Evolutionary conservation across 2,797 vertebrate species (phyloP).

Genomic region (Balearica regulorum): DNA sequence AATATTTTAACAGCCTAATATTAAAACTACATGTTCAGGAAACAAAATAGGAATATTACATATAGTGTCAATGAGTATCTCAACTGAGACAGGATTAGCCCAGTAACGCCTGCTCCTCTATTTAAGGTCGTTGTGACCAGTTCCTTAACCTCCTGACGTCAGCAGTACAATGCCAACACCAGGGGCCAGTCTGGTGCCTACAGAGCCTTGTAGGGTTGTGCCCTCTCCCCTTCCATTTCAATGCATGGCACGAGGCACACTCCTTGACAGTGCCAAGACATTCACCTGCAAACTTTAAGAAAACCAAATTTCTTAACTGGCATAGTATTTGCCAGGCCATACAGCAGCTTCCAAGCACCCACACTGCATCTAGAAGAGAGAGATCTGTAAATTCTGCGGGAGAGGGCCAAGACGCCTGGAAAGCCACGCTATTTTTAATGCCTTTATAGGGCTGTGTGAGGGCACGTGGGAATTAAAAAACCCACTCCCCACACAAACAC

Average conservation of each 20-base stretch:
- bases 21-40: background rate
- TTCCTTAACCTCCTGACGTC: background rate
- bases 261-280: background rate
- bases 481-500: too few relatives aligned
- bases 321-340: too few relatives aligned
- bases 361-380: background rate
- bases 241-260: background rate
- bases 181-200: fast-evolving
- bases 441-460: background rate
- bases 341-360: background rate
- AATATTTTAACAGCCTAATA: background rate
- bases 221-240: background rate
- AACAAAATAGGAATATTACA: background rate
- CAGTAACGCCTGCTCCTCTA: background rate
- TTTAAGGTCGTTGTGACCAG: background rate
- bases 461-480: fast-evolving
- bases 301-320: background rate
- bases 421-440: background rate
- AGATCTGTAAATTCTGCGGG: background rate
- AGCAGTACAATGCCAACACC: background rate
- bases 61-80: fast-evolving
- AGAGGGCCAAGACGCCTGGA: background rate
- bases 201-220: fast-evolving
- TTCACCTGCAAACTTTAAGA: background rate
- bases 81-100: background rate